Base-by-base conservation (phyloP, 2,888 invertebrate genomes). In the Drosophila falleni region DNA sequence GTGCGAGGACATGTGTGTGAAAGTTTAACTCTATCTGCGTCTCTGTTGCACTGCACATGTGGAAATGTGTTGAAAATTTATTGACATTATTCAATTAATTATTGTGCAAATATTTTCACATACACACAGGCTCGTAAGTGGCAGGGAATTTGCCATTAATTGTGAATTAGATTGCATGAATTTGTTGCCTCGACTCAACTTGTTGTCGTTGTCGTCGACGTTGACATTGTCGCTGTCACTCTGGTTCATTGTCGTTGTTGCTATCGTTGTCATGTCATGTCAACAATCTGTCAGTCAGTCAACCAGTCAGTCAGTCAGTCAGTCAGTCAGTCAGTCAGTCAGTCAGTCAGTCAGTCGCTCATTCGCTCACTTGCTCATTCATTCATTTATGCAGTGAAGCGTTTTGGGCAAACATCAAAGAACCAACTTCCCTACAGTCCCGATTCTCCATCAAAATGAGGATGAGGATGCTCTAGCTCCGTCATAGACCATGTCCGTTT, bases 51-150 rank as follows among this genome's bases (percentile, higher is more conserved):
- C 78, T 44, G 71, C 70, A 71, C 67, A 79, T 78, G 81, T 80
- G 80, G 71, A 85, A 89, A 89, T 91, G 90, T 90, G 90, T 91
- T 90, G 89, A 81, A 89, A 90, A 90, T 91, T 87, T 91, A 90
- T 91, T 91, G 91, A 91, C 91, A 90, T 90, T 90, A 91, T 90
- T 90, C 91, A 91, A 91, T 91, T 91, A 91, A 91, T 91, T 91
- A 90, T 90, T 90, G 90, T 91, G 89, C 84, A 91, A 91, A 91
- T 90, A 91, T 90, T 90, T 84, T 81, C 75, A 58, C 70, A 72
- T 51, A 77, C 59, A 67, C 53, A 54, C 50, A 60, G 50, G 49
- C 51, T 71, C 81, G 79, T 78, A 86, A 89, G 74, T 83, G 80
- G 79, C 77, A 84, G 81, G 73, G 85, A 83, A 89, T 90, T 90